Conservation (phyloP, 2,888 invertebrate genomes). For the Platycheirus rosarum region DNA sequence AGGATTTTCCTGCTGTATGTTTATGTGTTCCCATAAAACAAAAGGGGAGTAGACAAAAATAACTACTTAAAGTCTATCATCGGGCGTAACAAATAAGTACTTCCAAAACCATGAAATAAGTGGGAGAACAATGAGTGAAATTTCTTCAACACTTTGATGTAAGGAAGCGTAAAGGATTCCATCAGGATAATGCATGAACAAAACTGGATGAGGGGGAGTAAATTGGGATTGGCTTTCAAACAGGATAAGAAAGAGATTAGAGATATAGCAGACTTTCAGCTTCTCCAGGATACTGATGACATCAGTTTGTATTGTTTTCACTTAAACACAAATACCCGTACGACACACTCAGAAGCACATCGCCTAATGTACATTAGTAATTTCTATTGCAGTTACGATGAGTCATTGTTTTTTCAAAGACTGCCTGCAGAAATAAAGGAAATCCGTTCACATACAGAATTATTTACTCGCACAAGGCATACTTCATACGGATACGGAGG, state of each 20-base stretch:
- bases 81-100: constrained; percentile 50
- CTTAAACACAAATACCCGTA: constrained; percentile 22
- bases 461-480: constrained; percentile 56
- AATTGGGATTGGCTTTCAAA: constrained; percentile 28
- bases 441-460: constrained; percentile 72
- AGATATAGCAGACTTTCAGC: constrained; percentile 66
- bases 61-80: constrained; percentile 58
- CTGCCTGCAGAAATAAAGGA: constrained; percentile 69
- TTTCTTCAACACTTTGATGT: constrained; percentile 45
- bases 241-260: constrained; percentile 67
- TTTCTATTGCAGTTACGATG: constrained; percentile 53
- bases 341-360: background rate
- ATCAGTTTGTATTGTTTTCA: constrained; percentile 66
- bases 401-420: constrained; percentile 65
- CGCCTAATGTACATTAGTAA: constrained; percentile 6
- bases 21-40: constrained; percentile 10
- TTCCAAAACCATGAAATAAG: constrained; percentile 36
- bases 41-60: constrained; percentile 31
- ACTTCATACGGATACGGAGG: background rate
- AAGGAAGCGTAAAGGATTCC: constrained; percentile 55
- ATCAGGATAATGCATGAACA: constrained; percentile 5
- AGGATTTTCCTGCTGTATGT: constrained; percentile 33
- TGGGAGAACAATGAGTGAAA: constrained; percentile 56
- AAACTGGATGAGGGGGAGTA: background rate
- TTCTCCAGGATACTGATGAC: constrained; percentile 64